Percentiles rank a stretch among this genome's conserved stretches.
phyloP scores from a whole-genome alignment of 1,140 invertebrate genomes.

The Xylocopa sonorina region DNA sequence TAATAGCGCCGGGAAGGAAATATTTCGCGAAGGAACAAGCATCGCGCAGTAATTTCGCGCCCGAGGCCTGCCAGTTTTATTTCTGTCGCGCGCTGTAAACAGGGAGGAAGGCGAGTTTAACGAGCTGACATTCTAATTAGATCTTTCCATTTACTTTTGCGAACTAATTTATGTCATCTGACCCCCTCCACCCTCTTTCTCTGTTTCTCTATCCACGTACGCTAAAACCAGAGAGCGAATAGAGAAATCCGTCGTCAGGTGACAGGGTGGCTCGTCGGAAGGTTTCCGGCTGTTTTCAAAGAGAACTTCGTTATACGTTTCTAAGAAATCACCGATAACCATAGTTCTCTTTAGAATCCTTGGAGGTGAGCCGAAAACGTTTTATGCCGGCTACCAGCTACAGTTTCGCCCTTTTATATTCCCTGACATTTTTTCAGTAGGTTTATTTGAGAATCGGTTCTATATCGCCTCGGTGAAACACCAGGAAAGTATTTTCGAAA shows the following conservation, averaged over 20 bases:
- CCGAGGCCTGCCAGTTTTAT: slow-evolving; percentile 52
- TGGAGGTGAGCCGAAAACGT: background rate
- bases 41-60: slow-evolving; percentile 10
- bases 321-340: background rate
- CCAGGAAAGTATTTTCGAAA: background rate
- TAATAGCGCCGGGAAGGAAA: slow-evolving; percentile 32
- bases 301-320: background rate
- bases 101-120: slow-evolving; percentile 50
- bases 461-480: background rate
- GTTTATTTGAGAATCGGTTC: background rate
- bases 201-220: background rate
- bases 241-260: background rate
- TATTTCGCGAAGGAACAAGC: slow-evolving; percentile 18
- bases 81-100: slow-evolving; percentile 53
- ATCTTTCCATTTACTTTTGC: slow-evolving; percentile 52
- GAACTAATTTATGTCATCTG: slow-evolving; percentile 38
- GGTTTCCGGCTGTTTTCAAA: slow-evolving; percentile 25
- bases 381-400: background rate
- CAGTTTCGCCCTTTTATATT: background rate
- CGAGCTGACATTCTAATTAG: slow-evolving; percentile 59
- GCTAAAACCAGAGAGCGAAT: slow-evolving; percentile 30
- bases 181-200: background rate
- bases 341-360: background rate
- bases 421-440: background rate
- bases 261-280: background rate